Evolutionary conservation across 2,888 invertebrate genomes (phyloP).

Genomic region (Heteromurus nitidus): DNA sequence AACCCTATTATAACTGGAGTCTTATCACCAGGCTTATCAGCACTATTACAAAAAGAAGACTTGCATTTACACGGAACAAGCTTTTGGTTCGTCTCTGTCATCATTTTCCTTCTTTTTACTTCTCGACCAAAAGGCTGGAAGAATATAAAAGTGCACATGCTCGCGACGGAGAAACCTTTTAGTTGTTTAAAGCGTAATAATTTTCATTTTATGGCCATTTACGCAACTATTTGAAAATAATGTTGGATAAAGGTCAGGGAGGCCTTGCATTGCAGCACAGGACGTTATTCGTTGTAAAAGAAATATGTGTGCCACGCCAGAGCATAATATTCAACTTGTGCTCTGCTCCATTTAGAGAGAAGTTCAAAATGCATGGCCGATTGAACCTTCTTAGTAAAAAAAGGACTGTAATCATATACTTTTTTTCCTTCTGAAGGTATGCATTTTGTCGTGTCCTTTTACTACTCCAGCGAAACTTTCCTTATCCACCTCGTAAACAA

Average conservation of each 20-base stretch:
- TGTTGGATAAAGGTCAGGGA: slow-evolving; percentile 45
- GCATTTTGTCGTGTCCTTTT: too few relatives aligned
- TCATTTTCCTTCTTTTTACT: not conserved
- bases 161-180: slow-evolving; percentile 8
- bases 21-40: slow-evolving; percentile 28
- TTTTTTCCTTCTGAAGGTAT: not conserved
- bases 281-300: too few relatives aligned
- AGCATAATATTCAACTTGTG: too few relatives aligned
- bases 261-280: too few relatives aligned
- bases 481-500: too few relatives aligned
- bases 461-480: too few relatives aligned
- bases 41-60: not conserved
- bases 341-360: not conserved
- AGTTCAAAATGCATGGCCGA: too few relatives aligned
- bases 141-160: too few relatives aligned
- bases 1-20: slow-evolving; percentile 15
- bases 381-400: too few relatives aligned
- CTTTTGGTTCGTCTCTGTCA: not conserved
- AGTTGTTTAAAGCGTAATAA: slow-evolving; percentile 20
- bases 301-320: too few relatives aligned
- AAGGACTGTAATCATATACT: slow-evolving; percentile 26
- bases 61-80: too few relatives aligned
- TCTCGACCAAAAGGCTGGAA: too few relatives aligned
- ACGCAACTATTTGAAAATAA: slow-evolving; percentile 49
- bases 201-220: slow-evolving; percentile 38